Conservation (phyloP, 2,797 vertebrate species). For the Phrynocephalus guinanensis region DNA sequence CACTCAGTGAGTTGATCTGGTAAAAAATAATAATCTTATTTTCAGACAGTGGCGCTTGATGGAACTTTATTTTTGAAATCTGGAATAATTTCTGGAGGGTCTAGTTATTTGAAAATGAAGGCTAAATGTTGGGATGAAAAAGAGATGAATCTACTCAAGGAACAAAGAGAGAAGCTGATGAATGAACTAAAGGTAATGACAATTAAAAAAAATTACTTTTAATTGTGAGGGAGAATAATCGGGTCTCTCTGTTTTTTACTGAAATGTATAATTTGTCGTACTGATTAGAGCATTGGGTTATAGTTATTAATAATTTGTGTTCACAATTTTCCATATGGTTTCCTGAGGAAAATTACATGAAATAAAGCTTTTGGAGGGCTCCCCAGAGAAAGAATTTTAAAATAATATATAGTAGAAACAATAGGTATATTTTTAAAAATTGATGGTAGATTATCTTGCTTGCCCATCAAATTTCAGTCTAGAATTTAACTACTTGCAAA, state of each 20-base stretch:
- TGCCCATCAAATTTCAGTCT: neutral
- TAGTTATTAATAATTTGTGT: neutral
- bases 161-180: slow-evolving; percentile 81
- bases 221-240: neutral
- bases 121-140: slow-evolving; percentile 93
- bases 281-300: neutral
- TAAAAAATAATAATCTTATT: slow-evolving; percentile 4
- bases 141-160: slow-evolving; percentile 84
- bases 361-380: neutral
- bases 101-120: slow-evolving; percentile 87
- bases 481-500: neutral
- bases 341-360: neutral
- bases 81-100: slow-evolving; percentile 94
- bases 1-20: too few relatives aligned
- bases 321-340: neutral
- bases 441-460: neutral
- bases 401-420: neutral
- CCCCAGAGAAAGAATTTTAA: neutral
- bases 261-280: too few relatives aligned
- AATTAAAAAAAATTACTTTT: neutral
- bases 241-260: too few relatives aligned
- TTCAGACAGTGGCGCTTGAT: slow-evolving; percentile 91
- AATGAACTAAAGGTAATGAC: slow-evolving; percentile 85
- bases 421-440: neutral
- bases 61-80: slow-evolving; percentile 95